Base-by-base conservation (phyloP, 92 coral and sea anemone genomes). In the Meandrina meandrites region DNA sequence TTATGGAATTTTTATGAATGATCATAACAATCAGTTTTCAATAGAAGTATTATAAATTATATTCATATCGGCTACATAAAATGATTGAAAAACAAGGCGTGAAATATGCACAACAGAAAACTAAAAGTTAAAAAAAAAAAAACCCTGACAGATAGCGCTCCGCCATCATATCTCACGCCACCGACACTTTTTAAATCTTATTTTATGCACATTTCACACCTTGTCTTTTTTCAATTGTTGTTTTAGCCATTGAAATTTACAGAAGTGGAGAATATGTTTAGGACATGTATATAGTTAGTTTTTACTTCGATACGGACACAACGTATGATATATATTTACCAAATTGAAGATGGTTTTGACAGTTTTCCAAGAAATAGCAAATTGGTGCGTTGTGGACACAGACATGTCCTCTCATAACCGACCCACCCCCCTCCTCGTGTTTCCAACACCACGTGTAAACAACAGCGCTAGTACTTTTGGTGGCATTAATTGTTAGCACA, bases 1-100 rank as follows among this genome's bases (percentile, higher is more conserved):
- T 28, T 85, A 75, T 85, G 88, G 88, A 24, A 76, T 85, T 40
- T 85, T 85, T 66, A 85, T 85, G 88, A 85, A 77, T 50, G 88
- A 85, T 28, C 62, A 60, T 77, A 73, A 40, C 48, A 36, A 73
- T 5, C 30, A 60, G 68, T 14, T 14, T 8, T 28, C 78, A 34
- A 34, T 73, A 36, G 50, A 73, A 73, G 21, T 73, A 73, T 40
- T 73, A 37, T 73, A 37, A 19, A 17, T 35, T 14, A 6, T 30
- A 30, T 27, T 69, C n/a, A 30, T 14, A 16, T 69, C 8, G 45
- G 45, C 45, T 40, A 40, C 45, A 40, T 40, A 40, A 40, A 40
- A 30, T 22, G n/a, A 27, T 9, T 66, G 72, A 27, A 68, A 28
- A 68, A 68, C 74, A 68, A 28, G 30, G 74, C 10, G 2, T 68